Conservation (phyloP, 37 sponge, comb jelly and placozoan species). For the Oscarella lobularis region DNA sequence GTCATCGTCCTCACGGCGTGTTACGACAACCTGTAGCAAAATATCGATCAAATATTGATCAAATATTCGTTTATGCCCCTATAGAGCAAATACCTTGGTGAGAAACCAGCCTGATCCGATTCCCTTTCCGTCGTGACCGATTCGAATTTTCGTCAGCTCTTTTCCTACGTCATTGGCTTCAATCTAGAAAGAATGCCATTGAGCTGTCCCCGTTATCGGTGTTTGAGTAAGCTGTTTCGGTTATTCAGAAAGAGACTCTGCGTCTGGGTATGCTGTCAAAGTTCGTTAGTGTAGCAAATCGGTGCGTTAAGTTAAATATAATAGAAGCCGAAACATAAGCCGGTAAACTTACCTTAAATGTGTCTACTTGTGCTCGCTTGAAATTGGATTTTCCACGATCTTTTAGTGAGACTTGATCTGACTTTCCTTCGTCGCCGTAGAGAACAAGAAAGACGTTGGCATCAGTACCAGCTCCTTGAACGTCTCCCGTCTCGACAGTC, state of each 20-base stretch:
- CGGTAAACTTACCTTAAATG: background rate
- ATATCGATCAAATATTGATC: background rate
- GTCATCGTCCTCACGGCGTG: background rate
- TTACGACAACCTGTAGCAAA: background rate
- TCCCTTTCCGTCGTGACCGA: conserved; percentile 15
- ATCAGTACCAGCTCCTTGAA: conserved; percentile 66
- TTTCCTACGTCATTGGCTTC: background rate
- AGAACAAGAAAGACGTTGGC: conserved; percentile 38
- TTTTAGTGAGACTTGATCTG: background rate
- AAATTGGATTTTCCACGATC: background rate
- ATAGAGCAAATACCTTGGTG: conserved; percentile 6
- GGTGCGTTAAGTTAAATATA: too few relatives aligned
- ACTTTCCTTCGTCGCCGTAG: conserved; percentile 1
- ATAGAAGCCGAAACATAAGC: background rate
- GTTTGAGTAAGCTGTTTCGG: too few relatives aligned
- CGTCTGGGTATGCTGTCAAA: too few relatives aligned
- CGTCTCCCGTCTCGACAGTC: conserved; percentile 42
- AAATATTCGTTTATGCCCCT: background rate
- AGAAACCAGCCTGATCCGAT: conserved; percentile 13
- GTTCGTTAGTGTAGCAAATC: too few relatives aligned
- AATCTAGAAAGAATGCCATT: too few relatives aligned
- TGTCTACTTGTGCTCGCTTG: background rate
- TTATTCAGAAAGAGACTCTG: too few relatives aligned
- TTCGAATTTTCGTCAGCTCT: background rate
- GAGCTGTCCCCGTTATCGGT: too few relatives aligned